Conservation (phyloP, 1,140 invertebrate genomes). For the Heliconius nattereri region DNA sequence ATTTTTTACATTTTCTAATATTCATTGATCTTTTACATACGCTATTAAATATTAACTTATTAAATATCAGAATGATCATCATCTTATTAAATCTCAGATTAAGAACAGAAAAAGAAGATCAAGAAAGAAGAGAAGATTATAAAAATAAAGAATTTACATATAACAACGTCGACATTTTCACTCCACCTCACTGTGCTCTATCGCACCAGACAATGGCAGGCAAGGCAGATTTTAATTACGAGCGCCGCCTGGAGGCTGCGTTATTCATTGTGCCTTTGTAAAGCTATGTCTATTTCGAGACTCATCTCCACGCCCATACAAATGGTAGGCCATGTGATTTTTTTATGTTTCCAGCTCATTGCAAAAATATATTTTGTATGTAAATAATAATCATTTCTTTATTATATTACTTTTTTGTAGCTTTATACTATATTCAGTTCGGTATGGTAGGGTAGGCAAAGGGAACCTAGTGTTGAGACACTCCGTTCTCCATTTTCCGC, state of each 20-base stretch:
- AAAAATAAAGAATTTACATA: background rate
- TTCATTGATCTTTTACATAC: no score
- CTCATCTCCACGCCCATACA: constrained; percentile 34
- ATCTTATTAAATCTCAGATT: no score
- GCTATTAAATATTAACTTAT: no score
- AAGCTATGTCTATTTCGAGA: constrained; percentile 36
- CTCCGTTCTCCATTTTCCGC: no score
- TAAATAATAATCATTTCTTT: background rate
- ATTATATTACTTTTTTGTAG: no score
- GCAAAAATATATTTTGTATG: constrained; percentile 1
- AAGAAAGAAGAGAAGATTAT: background rate
- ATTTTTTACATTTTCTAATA: no score
- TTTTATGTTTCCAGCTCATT: constrained; percentile 18
- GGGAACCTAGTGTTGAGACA: no score
- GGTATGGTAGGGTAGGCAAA: no score
- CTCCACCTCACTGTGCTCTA: constrained; percentile 31
- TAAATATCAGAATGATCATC: no score
- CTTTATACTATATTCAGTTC: no score
- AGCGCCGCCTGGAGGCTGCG: constrained; percentile 54
- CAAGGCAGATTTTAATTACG: constrained; percentile 76
- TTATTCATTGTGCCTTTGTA: constrained; percentile 57
- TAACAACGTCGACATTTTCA: constrained; percentile 37
- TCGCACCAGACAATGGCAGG: constrained; percentile 51
- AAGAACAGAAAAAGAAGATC: background rate
- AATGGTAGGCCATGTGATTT: constrained; percentile 29